Percentiles rank a stretch among this genome's conserved stretches.
These are phyloP conservation scores for Theonella swinhoei DNA, from an alignment of 37 sponge, comb jelly and placozoan genomes.

Conservation along the genomic window DNA sequence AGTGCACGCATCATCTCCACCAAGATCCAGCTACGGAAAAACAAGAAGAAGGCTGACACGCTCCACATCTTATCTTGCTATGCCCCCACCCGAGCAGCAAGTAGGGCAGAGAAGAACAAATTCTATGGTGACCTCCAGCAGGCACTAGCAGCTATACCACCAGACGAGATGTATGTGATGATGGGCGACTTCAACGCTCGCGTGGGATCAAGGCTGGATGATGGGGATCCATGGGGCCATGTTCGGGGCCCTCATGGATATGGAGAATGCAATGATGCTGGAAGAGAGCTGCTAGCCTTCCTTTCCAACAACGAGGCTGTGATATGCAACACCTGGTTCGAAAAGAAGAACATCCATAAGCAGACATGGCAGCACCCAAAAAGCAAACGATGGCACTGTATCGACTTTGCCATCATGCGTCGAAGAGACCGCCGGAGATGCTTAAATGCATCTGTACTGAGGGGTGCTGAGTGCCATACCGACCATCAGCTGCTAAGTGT, in stretches of 20 bases:
- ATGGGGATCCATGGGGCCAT: conserved; percentile 11
- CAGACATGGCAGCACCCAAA: conserved; percentile 31
- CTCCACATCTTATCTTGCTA: conserved; percentile 22
- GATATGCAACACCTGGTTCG: conserved; percentile 47
- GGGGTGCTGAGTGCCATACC: conserved; percentile 34
- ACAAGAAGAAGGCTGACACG: not conserved
- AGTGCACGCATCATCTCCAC: conserved; percentile 24
- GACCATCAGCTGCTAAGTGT: conserved; percentile 18
- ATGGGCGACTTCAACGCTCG: conserved; percentile 29
- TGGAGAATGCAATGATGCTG: conserved; percentile 20
- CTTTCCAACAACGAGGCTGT: conserved; percentile 9
- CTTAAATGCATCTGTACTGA: conserved; percentile 22
- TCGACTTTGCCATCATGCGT: conserved; percentile 39
- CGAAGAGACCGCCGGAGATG: conserved; percentile 27
- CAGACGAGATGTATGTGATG: conserved; percentile 21
- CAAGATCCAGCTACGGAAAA: not conserved
- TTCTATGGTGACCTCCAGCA: conserved; percentile 23
- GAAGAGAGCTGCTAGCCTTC: conserved; percentile 27
- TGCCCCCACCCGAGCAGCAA: conserved; percentile 23
- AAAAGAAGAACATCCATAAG: conserved; percentile 40
- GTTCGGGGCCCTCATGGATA: conserved; percentile 35
- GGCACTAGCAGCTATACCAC: conserved; percentile 9
- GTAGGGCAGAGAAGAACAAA: not conserved
- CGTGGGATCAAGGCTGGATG: conserved; percentile 12
- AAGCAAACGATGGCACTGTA: conserved; percentile 29